Evolutionary conservation across 2,797 vertebrate genomes (phyloP), one percentile per base, ranked within the genome.

Genomic region (Heliangelus exortis): DNA sequence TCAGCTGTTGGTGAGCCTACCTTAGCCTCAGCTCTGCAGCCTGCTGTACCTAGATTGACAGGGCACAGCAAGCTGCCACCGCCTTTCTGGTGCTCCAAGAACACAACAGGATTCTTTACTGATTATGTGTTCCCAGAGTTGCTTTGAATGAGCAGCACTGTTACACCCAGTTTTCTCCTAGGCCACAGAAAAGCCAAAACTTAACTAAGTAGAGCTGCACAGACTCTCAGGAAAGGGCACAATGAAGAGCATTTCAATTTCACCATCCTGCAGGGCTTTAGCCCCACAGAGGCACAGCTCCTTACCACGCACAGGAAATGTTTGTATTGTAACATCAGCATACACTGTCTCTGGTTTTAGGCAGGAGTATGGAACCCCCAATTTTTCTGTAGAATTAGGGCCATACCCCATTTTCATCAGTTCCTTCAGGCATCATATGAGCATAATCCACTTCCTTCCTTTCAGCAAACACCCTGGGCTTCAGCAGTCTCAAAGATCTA

Each of bases 401-500:
- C 19, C 80, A 74, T 51, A 45, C 28, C 67, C 45, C 71, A 23
- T 54, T 63, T 93, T 73, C 58, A 48, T 45, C 89, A 62, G 75
- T 18, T 80, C 62, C 36, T 84, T 87, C 87, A 91, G 85, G 74
- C 53, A 51, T 7, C 2, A 0, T 12, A 6, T 9, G 21, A 86
- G 51, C 11, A 13, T 33, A 33, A 4, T 85, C 25, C 6, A 0
- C 53, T 63, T 48, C 17, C 23, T 75, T 78, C 66, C 59, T 80
- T 84, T 51, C 87, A 55, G 91, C 39, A 94, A 75, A n/a, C 23
- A 55, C 51, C 33, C 62, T 57, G 62, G 69, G 76, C 84, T 91
- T 88, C 62, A 93, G 79, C 76, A 96, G 36, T 92, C 87, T 81
- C 76, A 84, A 75, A 93, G 92, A 93, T 63, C 69, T 76, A 88